Conservation (phyloP, 2,113 vertebrate species). For the Narcine bancroftii region DNA sequence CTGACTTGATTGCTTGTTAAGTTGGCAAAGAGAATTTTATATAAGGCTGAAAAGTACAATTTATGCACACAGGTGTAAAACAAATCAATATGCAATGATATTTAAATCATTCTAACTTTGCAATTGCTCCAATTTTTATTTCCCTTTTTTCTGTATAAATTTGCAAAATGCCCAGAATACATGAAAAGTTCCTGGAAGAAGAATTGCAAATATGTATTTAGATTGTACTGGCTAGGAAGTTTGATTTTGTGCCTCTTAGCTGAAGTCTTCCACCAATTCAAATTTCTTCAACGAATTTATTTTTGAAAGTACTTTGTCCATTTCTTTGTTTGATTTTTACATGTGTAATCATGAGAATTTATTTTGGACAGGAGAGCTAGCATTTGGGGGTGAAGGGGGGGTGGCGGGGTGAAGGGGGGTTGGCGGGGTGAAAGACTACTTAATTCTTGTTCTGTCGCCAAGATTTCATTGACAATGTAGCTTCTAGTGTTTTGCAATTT, state of each 20-base stretch:
- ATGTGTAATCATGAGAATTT: neutral
- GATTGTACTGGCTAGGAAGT: neutral
- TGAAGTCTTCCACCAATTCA: too few species aligned
- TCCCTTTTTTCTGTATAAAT: too few species aligned
- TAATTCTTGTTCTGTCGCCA: neutral
- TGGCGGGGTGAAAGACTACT: neutral
- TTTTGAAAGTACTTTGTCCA: neutral
- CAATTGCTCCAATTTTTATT: neutral
- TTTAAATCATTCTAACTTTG: neutral
- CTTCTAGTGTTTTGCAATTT: too few species aligned
- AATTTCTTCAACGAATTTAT: neutral
- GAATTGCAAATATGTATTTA: neutral
- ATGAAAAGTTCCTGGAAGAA: too few species aligned
- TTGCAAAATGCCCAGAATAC: neutral
- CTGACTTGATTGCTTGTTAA: constrained; percentile 23
- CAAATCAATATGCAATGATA: neutral
- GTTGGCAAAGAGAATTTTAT: neutral
- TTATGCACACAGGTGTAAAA: neutral
- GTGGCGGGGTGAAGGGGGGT: neutral
- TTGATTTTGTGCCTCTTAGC: neutral
- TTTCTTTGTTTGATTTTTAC: neutral
- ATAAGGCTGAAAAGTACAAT: neutral
- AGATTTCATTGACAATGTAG: neutral
- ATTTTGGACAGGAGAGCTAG: neutral
- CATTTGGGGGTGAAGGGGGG: neutral